Evolutionary conservation across 2,113 vertebrate genomes (phyloP).

Genomic region (Nanorana parkeri): DNA sequence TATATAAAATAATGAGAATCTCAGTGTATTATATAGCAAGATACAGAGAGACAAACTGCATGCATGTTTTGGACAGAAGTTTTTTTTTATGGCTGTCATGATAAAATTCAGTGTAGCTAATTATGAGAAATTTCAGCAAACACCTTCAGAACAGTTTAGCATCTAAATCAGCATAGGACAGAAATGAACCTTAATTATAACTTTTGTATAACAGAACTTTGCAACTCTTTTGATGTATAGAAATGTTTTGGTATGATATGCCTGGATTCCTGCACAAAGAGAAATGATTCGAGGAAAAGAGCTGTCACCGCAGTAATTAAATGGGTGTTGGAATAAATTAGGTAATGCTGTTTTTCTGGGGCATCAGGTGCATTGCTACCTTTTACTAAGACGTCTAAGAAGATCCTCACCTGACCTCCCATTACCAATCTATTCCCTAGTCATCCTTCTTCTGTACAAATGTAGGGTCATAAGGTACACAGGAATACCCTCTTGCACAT

Average conservation of each 20-base stretch:
- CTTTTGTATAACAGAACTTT: conserved; percentile 1
- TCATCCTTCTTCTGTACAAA: too few relatives aligned
- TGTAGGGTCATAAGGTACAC: too few relatives aligned
- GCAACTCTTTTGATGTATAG: neutral
- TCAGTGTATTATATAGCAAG: neutral
- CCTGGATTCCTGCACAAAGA: neutral
- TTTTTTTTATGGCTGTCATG: neutral
- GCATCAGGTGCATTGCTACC: too few relatives aligned
- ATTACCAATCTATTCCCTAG: too few relatives aligned
- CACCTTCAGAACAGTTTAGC: conserved; percentile 16
- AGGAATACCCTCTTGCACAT: too few relatives aligned
- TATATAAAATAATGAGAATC: conserved; percentile 4
- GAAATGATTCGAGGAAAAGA: too few relatives aligned
- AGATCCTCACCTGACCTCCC: too few relatives aligned
- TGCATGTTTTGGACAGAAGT: neutral
- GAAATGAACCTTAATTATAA: conserved; percentile 25
- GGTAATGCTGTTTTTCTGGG: too few relatives aligned
- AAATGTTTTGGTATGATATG: conserved; percentile 8
- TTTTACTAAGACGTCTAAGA: too few relatives aligned
- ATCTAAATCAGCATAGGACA: conserved; percentile 12
- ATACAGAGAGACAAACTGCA: conserved; percentile 11
- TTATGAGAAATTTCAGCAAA: conserved; percentile 24
- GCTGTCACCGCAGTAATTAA: too few relatives aligned
- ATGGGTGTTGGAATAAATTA: too few relatives aligned
- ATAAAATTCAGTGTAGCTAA: conserved; percentile 14